A percentile compares a stretch with the other conserved stretches of the same genome.
These are phyloP conservation scores for Eupithecia insigniata DNA, from an alignment of 2,888 invertebrate species.

Conservation along the genomic window DNA sequence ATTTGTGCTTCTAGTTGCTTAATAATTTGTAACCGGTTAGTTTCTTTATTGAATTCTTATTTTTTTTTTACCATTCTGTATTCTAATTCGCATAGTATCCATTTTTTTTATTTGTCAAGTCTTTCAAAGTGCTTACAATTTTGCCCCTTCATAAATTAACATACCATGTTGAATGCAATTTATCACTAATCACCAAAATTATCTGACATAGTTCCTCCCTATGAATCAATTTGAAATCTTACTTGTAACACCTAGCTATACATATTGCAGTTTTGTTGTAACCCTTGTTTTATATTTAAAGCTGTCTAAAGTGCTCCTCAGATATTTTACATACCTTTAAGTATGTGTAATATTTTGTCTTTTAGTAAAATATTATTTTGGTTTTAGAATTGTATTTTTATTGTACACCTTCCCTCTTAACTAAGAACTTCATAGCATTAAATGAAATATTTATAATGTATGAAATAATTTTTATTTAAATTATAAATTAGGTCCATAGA, in stretches of 20 bases:
- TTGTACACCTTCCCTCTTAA: constrained; percentile 29
- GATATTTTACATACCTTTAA: constrained; percentile 57
- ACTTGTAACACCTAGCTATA: constrained; percentile 44
- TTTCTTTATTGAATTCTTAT: constrained; percentile 10
- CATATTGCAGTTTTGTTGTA: constrained; percentile 68
- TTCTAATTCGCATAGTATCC: not conserved
- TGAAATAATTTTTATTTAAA: constrained; percentile 31
- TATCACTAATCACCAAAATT: constrained; percentile 42
- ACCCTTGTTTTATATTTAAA: constrained; percentile 48
- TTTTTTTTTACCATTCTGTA: not conserved
- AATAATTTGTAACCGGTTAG: constrained; percentile 8
- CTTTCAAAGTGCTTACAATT: not conserved
- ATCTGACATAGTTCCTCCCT: constrained; percentile 55
- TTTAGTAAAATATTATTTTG: constrained; percentile 83
- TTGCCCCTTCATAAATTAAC: not conserved
- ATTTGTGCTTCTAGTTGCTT: constrained; percentile 27
- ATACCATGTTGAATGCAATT: not conserved
- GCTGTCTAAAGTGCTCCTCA: constrained; percentile 61
- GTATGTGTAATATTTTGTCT: constrained; percentile 78
- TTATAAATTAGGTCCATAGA: constrained; percentile 10
- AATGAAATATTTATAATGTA: constrained; percentile 23
- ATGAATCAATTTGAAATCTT: constrained; percentile 59
- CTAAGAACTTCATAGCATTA: constrained; percentile 14
- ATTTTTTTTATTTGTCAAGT: not conserved
- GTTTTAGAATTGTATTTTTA: constrained; percentile 53